These are phyloP conservation scores for Nannobrachium achirus DNA, from an alignment of 2,113 vertebrate genomes.

Conservation along the genomic window DNA sequence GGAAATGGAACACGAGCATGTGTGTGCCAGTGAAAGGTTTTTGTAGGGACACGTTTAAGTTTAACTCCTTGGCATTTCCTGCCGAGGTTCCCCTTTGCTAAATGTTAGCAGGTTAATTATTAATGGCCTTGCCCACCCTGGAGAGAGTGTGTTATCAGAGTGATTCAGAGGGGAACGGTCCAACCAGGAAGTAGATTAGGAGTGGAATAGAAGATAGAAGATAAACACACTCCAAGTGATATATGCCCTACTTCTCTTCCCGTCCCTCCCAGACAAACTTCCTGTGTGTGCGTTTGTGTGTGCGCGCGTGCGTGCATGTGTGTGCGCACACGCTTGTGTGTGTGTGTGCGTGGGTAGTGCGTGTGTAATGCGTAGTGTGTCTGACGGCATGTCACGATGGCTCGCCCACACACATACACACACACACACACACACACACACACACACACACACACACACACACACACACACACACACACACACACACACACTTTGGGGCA, in stretches of 20 bases:
- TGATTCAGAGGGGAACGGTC: neutral
- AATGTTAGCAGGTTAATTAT: no score
- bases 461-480: constrained; percentile 36
- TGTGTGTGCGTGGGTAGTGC: neutral
- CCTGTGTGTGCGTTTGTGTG: constrained; percentile 15
- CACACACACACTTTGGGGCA: constrained; percentile 33
- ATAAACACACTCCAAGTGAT: constrained; percentile 23
- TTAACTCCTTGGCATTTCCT: neutral
- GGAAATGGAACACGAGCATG: no score
- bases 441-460: constrained; percentile 34
- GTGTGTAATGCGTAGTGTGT: constrained; percentile 4
- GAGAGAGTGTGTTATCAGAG: neutral
- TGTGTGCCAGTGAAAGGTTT: neutral
- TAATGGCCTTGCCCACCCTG: no score
- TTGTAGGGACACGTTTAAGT: neutral
- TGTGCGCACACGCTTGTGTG: no score
- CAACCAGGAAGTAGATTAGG: constrained; percentile 42
- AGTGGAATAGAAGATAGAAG: constrained; percentile 35
- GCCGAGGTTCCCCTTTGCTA: no score
- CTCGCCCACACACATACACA: constrained; percentile 35
- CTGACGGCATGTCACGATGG: constrained; percentile 31
- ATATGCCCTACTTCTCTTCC: constrained; percentile 31
- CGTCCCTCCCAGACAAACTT: constrained; percentile 19
- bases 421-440: constrained; percentile 25
- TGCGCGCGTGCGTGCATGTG: neutral